phyloP scores from a whole-genome alignment of 1,140 invertebrate genomes.

The Drosophila subpulchrella region DNA sequence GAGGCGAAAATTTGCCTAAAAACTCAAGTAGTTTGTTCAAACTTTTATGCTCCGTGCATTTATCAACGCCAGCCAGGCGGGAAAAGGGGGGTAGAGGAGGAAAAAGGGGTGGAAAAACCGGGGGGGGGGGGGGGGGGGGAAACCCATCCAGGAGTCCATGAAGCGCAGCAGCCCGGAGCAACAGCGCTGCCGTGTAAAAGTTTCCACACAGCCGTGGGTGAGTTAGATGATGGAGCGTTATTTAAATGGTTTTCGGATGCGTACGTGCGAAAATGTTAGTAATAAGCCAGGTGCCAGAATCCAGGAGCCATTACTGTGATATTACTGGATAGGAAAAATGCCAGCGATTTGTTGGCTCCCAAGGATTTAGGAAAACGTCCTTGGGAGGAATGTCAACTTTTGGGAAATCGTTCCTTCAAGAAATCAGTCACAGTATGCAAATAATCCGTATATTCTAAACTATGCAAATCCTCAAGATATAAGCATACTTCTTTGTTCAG shows the following conservation, averaged over 20 bases:
- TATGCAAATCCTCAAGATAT: neutral
- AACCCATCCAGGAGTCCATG: slow-evolving; percentile 33
- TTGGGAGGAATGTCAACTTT: neutral
- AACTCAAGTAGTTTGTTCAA: slow-evolving; percentile 79
- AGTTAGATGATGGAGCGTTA: slow-evolving; percentile 72
- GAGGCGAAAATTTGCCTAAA: slow-evolving; percentile 78
- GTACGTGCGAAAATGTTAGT: slow-evolving; percentile 79
- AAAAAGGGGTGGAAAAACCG: slow-evolving; percentile 29
- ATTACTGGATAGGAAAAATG: slow-evolving; percentile 12
- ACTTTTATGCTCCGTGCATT: slow-evolving; percentile 74
- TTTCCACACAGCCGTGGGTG: slow-evolving; percentile 34
- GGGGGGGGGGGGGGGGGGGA: slow-evolving; percentile 8
- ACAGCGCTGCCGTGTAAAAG: slow-evolving; percentile 55
- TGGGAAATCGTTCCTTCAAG: neutral
- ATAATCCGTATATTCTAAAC: neutral
- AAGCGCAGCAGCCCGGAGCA: slow-evolving; percentile 43
- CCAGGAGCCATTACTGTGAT: neutral
- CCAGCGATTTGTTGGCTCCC: slow-evolving; percentile 34
- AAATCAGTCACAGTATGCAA: neutral
- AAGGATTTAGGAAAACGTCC: neutral
- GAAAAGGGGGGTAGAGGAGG: slow-evolving; percentile 16
- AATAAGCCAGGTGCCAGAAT: slow-evolving; percentile 23
- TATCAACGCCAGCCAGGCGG: slow-evolving; percentile 63
- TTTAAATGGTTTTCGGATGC: slow-evolving; percentile 79
- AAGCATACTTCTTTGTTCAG: neutral